phyloP scores from a whole-genome alignment of 2,113 vertebrate genomes.

The Rallus limicola region DNA sequence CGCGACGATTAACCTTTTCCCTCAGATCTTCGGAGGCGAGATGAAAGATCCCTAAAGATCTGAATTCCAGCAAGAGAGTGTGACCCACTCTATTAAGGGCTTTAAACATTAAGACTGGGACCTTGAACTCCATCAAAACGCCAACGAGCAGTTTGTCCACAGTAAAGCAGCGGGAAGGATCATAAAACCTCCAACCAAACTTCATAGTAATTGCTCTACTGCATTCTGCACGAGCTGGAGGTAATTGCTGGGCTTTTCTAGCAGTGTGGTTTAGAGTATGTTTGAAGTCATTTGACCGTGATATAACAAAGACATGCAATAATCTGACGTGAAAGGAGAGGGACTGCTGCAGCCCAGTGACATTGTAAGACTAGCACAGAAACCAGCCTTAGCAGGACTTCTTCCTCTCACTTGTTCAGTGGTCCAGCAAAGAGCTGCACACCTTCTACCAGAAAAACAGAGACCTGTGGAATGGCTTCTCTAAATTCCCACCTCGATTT shows the following conservation, averaged over 20 bases:
- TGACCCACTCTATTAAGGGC: conserved; percentile 41
- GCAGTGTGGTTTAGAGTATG: neutral
- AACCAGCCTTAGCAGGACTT: neutral
- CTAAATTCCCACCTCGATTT: neutral
- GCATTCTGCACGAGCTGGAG: neutral
- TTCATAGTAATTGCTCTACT: neutral
- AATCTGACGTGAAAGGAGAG: neutral
- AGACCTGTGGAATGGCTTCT: neutral
- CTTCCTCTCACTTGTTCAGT: neutral
- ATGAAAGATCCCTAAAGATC: conserved; percentile 58
- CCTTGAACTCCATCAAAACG: conserved; percentile 43
- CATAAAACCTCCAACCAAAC: neutral
- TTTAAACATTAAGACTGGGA: conserved; percentile 7
- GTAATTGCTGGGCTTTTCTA: neutral
- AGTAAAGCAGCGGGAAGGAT: neutral
- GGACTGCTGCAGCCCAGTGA: neutral
- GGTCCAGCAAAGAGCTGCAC: neutral
- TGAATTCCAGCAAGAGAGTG: conserved; percentile 20
- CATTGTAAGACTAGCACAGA: neutral
- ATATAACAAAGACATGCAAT: neutral
- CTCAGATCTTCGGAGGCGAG: neutral
- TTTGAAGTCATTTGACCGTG: neutral
- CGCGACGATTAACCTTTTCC: conserved; percentile 37
- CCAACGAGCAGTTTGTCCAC: conserved; percentile 4
- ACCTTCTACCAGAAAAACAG: accelerated